phyloP scores from a whole-genome alignment of 2,113 vertebrate genomes.

The Leuciscus idus region DNA sequence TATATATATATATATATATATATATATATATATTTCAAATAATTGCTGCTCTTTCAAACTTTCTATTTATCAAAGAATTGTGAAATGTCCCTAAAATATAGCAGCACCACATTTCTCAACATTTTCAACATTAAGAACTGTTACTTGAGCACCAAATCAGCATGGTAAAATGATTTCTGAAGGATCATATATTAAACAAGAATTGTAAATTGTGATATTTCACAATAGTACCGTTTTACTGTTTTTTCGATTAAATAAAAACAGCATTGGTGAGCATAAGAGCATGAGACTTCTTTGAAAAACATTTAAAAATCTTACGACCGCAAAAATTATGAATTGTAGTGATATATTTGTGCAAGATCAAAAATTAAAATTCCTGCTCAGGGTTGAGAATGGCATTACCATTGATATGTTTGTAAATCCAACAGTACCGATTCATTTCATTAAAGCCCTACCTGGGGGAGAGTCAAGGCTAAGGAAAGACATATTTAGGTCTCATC shows the following conservation, averaged over 20 bases:
- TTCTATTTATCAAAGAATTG: too few species aligned
- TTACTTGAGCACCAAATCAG: not conserved
- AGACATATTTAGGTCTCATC: constrained; percentile 7
- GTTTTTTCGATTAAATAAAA: not conserved
- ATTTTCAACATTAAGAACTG: not conserved
- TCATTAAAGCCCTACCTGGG: not conserved
- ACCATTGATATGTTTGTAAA: not conserved
- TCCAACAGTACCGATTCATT: not conserved
- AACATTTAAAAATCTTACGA: not conserved
- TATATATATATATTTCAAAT: too few species aligned
- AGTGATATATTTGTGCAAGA: not conserved
- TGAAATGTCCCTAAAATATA: not conserved
- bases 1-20: too few species aligned
- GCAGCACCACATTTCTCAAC: not conserved
- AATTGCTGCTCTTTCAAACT: too few species aligned
- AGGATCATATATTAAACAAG: not conserved
- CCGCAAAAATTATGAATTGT: not conserved
- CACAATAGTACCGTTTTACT: not conserved
- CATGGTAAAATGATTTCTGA: not conserved
- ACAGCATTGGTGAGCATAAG: not conserved
- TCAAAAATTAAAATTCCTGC: not conserved
- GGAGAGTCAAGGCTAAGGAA: not conserved
- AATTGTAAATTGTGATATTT: not conserved
- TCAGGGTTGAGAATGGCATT: not conserved
- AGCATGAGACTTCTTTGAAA: not conserved